Conservation (phyloP, 1,140 invertebrate genomes). For the Microplitis demolitor region DNA sequence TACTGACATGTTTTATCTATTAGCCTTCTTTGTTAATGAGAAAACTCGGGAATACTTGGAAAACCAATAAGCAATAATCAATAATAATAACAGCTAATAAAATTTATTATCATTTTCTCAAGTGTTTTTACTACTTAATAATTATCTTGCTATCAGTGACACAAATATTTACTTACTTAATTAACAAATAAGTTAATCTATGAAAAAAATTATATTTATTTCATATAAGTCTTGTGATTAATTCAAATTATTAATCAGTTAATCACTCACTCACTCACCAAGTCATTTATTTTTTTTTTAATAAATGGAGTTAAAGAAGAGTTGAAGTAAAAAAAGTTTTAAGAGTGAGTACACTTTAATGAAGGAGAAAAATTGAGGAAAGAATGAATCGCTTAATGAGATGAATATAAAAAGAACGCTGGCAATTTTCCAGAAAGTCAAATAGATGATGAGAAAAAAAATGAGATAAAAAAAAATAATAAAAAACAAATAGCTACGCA, state of each 20-base stretch:
- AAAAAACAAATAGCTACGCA: too few species aligned
- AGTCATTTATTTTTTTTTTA: too few species aligned
- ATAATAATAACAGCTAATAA: not conserved
- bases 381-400: not conserved
- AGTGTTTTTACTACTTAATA: not conserved
- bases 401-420: not conserved
- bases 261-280: too few species aligned
- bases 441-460: not conserved
- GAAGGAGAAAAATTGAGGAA: too few species aligned
- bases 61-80: not conserved
- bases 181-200: too few species aligned
- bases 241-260: too few species aligned
- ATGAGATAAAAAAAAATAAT: not conserved
- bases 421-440: not conserved
- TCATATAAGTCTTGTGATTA: too few species aligned
- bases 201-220: too few species aligned
- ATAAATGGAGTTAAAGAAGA: too few species aligned
- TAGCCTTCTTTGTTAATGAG: not conserved
- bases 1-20: conserved; percentile 2
- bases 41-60: not conserved
- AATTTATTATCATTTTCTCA: not conserved
- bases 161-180: not conserved
- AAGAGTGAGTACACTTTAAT: too few species aligned
- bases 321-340: too few species aligned
- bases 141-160: not conserved